Base-by-base conservation (phyloP, 2,888 invertebrate genomes). In the Icerya purchasi region DNA sequence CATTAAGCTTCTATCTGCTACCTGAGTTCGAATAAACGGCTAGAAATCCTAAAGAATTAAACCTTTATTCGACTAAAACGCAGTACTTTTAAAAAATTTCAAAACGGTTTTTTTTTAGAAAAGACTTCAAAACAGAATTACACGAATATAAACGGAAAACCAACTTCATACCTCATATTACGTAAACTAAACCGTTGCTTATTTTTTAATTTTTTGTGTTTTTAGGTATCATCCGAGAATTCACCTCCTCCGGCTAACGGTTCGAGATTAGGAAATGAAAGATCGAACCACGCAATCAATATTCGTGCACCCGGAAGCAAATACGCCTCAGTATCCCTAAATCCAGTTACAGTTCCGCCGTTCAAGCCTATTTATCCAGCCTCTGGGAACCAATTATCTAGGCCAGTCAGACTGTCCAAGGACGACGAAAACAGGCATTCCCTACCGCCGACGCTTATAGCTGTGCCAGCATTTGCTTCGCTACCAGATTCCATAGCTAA, bases 321-420 rank as follows among this genome's bases (percentile, higher is more conserved):
- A 22, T 60, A 64, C 49, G 60, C 62, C 22, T 10, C 60, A 22
- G 53, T 57, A 10, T 57, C 50, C 19, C 54, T 59, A 14, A 53
- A 52, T 52, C 54, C 57, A 21, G 57, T 78, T 71, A 78, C 78
- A 8, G 79, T 88, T 8, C 88, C 88, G 36, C 81, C 85, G 0
- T 88, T 88, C 72, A 83, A 78, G 68, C 87, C 87, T 0, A 75
- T 87, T 64, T 85, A 86, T 53, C 78, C 82, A 22, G 80, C 78
- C 5, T 80, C 78, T 5, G 75, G 78, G 59, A 72, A 75, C 68
- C 76, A 77, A 23, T 69, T 76, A 54, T 78, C 77, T 24, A 61
- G 64, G 57, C 49, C 56, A 57, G 36, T 54, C 61, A 55, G 61
- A 61, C n/a, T 53, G 49, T 8, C 59, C 52, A 19, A 61, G 53